These are phyloP conservation scores for Dysmachus trigonus DNA, from an alignment of 2,888 invertebrate genomes.

Conservation along the genomic window DNA sequence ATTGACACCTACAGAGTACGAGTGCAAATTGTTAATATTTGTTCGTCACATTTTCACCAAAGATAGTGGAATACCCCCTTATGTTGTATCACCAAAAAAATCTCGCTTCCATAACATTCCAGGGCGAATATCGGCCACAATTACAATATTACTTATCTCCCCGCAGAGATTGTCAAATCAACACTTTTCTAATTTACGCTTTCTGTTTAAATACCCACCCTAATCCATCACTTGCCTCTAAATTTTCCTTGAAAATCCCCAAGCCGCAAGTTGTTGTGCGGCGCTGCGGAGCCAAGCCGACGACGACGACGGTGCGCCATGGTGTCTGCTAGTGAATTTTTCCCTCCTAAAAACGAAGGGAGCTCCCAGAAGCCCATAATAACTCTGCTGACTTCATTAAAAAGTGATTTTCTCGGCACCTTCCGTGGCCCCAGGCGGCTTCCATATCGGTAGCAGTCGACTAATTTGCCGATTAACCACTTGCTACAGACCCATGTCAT, in stretches of 20 bases:
- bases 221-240: background rate
- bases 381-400: conserved; percentile 31
- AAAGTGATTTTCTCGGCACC: conserved; percentile 31
- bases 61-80: no score
- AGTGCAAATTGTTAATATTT: no score
- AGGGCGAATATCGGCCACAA: no score
- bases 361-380: conserved; percentile 1
- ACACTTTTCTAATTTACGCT: background rate
- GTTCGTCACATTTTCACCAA: no score
- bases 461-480: conserved; percentile 42
- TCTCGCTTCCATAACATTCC: no score
- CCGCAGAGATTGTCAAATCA: background rate
- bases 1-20: no score
- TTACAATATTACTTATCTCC: background rate
- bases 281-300: background rate
- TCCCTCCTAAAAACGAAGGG: background rate
- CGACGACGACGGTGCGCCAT: background rate
- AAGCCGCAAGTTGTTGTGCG: background rate
- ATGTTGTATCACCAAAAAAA: no score
- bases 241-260: background rate
- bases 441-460: conserved; percentile 38
- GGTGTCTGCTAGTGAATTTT: background rate
- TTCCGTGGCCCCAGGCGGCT: conserved; percentile 36
- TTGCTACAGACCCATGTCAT: conserved; percentile 37
- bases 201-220: background rate